Conservation (phyloP, 2,113 vertebrate genomes). For the Orthonyx spaldingii region DNA sequence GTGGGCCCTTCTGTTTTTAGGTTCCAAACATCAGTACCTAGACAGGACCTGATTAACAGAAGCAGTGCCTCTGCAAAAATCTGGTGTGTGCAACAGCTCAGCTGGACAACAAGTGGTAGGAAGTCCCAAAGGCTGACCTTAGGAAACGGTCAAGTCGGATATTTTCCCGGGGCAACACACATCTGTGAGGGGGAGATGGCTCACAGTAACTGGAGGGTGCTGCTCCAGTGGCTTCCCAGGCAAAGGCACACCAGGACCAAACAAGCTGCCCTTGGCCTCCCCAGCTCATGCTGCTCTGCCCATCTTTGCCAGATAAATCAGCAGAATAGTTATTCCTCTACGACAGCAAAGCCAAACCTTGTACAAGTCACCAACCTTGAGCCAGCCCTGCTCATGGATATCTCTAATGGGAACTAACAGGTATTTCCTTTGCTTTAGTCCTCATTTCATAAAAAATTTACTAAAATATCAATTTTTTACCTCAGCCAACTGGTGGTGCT, state of each 20-base stretch:
- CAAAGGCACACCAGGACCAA: background rate
- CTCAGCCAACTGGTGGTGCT: background rate
- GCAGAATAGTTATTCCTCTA: background rate
- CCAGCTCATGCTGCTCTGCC: background rate
- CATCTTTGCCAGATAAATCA: background rate
- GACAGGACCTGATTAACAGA: background rate
- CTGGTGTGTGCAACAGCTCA: background rate
- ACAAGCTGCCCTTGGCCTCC: background rate
- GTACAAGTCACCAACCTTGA: background rate
- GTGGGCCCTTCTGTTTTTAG: background rate
- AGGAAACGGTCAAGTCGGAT: accelerated
- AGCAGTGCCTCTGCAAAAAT: background rate
- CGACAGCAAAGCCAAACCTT: background rate
- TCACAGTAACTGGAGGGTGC: background rate
- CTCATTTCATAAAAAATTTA: background rate
- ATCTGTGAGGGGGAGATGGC: background rate
- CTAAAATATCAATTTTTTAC: background rate
- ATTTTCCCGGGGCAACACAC: background rate
- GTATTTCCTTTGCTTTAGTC: background rate
- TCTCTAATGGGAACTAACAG: background rate
- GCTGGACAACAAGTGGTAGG: background rate
- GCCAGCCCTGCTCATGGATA: background rate
- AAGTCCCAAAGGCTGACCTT: background rate
- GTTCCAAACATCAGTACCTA: background rate
- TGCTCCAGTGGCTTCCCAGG: background rate